These are phyloP conservation scores for Achatina immaculata DNA, from an alignment of 1,140 invertebrate genomes.

Conservation along the genomic window DNA sequence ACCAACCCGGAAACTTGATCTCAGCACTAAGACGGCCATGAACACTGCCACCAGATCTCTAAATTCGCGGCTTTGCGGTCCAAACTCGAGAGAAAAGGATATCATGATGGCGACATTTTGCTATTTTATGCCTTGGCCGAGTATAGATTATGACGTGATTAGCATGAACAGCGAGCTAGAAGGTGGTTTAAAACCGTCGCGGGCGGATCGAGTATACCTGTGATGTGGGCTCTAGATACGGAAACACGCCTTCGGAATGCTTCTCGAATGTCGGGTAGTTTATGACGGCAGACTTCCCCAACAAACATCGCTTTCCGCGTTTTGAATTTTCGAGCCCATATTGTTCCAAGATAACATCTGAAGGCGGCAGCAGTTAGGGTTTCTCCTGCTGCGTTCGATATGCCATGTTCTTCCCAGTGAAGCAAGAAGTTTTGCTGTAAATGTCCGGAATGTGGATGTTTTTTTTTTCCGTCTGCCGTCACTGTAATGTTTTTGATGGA, in stretches of 20 bases:
- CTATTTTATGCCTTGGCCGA: neutral
- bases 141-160: slow-evolving; percentile 15
- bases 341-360: neutral
- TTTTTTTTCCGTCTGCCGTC: no score
- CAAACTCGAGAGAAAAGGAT: neutral
- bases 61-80: neutral
- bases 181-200: neutral
- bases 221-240: neutral
- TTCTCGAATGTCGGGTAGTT: neutral
- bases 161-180: neutral
- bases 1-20: neutral
- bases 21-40: neutral
- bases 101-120: neutral
- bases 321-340: neutral
- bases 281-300: neutral
- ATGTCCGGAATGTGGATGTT: no score
- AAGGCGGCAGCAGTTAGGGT: neutral
- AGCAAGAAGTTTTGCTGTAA: no score
- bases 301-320: neutral
- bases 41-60: neutral
- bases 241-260: neutral
- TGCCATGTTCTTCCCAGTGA: neutral
- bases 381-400: neutral
- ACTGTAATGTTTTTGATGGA: no score
- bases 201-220: neutral